Evolutionary conservation across 2,113 vertebrate species (phyloP).

Genomic region (Tetrao urogallus): DNA sequence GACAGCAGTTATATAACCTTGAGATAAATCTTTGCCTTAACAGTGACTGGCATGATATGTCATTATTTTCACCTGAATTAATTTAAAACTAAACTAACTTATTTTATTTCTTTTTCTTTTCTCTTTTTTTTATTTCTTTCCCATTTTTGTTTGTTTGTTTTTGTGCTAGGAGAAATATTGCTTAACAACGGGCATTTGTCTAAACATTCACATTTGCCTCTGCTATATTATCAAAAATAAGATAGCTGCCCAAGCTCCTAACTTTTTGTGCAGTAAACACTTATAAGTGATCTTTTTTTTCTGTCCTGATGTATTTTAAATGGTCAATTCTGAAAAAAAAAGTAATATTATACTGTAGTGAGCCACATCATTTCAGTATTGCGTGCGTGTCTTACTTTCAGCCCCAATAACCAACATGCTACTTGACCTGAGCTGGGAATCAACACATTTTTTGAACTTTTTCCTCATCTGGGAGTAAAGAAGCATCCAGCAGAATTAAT

Average conservation of each 20-base stretch:
- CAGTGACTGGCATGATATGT: background rate
- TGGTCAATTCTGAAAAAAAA: background rate
- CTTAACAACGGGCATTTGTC: background rate
- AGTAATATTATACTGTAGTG: background rate
- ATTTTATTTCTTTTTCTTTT: background rate
- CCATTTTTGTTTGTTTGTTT: background rate
- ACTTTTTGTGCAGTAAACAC: background rate
- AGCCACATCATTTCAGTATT: background rate
- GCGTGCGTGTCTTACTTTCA: background rate
- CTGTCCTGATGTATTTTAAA: background rate
- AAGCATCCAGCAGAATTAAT: background rate
- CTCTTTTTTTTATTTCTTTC: background rate
- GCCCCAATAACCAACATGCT: background rate
- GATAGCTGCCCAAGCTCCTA: background rate
- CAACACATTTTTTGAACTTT: background rate
- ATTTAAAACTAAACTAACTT: slow-evolving; percentile 4
- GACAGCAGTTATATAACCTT: background rate
- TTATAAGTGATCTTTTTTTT: background rate
- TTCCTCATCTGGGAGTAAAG: background rate
- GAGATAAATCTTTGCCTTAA: background rate
- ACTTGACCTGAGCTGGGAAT: background rate
- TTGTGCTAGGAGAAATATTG: background rate
- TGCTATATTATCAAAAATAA: background rate
- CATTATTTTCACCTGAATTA: background rate
- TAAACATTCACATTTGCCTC: background rate